Conservation (phyloP, 2,113 vertebrate genomes). For the Aspidoscelis tigris region DNA sequence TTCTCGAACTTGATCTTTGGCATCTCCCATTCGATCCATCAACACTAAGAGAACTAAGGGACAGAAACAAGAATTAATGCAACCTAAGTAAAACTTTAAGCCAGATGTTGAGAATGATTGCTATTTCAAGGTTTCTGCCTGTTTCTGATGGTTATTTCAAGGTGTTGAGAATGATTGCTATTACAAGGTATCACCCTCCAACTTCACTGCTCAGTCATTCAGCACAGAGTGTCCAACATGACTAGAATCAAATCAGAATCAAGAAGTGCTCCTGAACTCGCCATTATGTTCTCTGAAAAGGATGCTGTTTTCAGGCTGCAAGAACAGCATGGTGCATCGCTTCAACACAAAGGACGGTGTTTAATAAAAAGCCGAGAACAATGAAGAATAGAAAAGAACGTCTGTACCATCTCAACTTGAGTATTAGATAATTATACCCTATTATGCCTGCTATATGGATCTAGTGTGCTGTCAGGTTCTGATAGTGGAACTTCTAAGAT, state of each 20-base stretch:
- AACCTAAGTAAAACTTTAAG: background rate
- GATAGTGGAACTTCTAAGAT: background rate
- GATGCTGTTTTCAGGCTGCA: background rate
- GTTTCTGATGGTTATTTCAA: background rate
- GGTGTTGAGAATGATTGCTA: background rate
- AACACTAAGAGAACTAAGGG: slow-evolving; percentile 85
- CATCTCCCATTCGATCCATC: slow-evolving; percentile 93
- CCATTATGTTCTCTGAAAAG: background rate
- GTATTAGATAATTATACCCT: background rate
- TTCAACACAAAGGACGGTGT: background rate
- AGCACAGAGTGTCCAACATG: too few relatives aligned
- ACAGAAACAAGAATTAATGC: background rate
- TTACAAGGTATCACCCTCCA: background rate
- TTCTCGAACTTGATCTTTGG: slow-evolving; percentile 96
- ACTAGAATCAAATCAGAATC: too few relatives aligned
- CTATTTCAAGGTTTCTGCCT: background rate
- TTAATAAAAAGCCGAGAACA: background rate
- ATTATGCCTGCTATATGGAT: background rate
- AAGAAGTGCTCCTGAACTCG: too few relatives aligned
- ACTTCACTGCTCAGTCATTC: background rate
- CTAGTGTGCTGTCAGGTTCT: background rate
- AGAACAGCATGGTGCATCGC: background rate
- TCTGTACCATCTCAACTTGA: background rate
- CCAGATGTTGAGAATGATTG: background rate
- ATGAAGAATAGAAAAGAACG: background rate